Base-by-base conservation (phyloP, 2,113 vertebrate species). In the Corythoichthys intestinalis region DNA sequence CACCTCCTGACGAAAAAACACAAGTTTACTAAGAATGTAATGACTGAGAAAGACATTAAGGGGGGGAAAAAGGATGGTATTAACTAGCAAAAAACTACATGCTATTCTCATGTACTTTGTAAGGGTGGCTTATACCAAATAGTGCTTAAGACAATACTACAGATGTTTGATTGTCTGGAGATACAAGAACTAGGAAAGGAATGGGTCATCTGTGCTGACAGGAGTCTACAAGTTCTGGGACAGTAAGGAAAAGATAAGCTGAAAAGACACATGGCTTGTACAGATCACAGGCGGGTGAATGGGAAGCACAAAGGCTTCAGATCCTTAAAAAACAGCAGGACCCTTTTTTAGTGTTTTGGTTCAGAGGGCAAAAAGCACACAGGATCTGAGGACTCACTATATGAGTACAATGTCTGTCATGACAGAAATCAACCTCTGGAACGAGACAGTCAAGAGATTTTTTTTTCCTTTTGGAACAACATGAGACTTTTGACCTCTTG, bases 131-230 rank as follows among this genome's bases (percentile, higher is more conserved):
- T 61, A 80, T 69, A 39, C 37, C 39, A 37, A 20, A 77, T 74
- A 86, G 80, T 71, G 80, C 72, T 75, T 80, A 71, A 78, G 77
- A 84, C 72, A 69, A 86, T 71, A 90, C 76, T 67, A 77, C 77
- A 72, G 78, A 86, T 79, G 80, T 72, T 74, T 89, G 87, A 90
- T 89, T 89, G 89, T 90, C 89, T 85, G 85, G 41, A 86, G 73
- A 87, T 78, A 81, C 64, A 75, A 73, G 78, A 71, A 78, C 74
- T 74, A 80, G 73, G 82, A 87, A 82, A 83, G 71, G 69, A 75
- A 78, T 66, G 59, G 67, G 77, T 71, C 70, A 67, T 76, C 68
- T 84, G 76, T 78, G 77, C 67, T 76, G 78, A 81, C 63, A 46
- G 74, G 83, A 86, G 83, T 86, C 76, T 80, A 76, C 80, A 83